Evolutionary conservation across 2,888 invertebrate species (phyloP), one percentile per base, ranked within the genome.

Genomic region (Drosophila barbarae): DNA sequence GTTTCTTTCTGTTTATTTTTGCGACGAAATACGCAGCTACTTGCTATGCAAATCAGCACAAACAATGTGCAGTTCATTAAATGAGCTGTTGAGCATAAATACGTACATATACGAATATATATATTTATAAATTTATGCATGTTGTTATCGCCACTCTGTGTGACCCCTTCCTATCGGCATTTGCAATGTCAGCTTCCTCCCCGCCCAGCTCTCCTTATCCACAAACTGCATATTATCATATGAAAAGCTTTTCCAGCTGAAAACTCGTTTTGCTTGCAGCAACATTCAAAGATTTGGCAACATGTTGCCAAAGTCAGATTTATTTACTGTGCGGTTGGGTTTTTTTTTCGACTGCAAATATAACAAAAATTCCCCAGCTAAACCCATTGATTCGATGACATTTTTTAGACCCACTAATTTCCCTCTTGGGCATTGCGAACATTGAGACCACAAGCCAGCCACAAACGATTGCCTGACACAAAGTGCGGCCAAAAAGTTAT

Each of bases 31-130:
- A 61, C 61, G 51, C 61, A 49, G 26, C 41, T 61, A 59, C 58
- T 26, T 56, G 63, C 46, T 67, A 74, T 74, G 72, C 67, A 72
- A 65, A 73, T 38, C 50, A 58, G 52, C 46, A 55, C 46, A 66
- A 58, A 75, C 79, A 77, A 74, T 72, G 74, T 77, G 67, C 79
- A 83, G 72, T 78, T 83, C 76, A 83, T 81, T 78, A 80, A 72
- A 71, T 73, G 69, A 54, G 42, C 60, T 68, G 68, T 53, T 60
- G 60, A 68, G 68, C 68, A 68, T 68, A 68, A 68, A 68, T 61
- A 23, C 41, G 7, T 23, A 13, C 15, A 38, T 15, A 15, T 18
- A 15, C 7, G 8, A 7, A 28, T n/a, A 23, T 3, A 2, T 30
- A 12, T 46, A 46, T 46, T 26, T 42, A 71, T 66, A 69, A 74